Evolutionary conservation across 1,140 invertebrate species (phyloP).

Genomic region (Hesperophylax magnus): DNA sequence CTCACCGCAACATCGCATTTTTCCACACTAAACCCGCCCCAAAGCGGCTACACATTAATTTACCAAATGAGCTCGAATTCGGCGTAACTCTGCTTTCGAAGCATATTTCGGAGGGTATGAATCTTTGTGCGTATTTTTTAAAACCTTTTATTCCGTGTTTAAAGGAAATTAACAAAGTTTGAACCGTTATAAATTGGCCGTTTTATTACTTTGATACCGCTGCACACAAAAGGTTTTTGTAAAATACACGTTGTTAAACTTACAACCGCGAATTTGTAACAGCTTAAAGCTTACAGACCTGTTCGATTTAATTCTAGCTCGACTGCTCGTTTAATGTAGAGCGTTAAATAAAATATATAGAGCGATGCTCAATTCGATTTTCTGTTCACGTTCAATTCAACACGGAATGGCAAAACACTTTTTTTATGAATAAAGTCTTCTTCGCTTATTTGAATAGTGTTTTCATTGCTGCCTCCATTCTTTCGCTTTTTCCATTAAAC

Average conservation of each 20-base stretch:
- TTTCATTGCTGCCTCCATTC: background rate
- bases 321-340: too few species aligned
- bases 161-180: conserved; percentile 5
- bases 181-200: conserved; percentile 4
- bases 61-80: conserved; percentile 22
- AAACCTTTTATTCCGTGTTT: conserved; percentile 13
- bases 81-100: background rate
- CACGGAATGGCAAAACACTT: background rate
- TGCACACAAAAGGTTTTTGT: background rate
- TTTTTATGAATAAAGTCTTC: background rate
- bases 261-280: background rate
- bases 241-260: background rate
- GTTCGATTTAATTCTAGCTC: too few species aligned
- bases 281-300: too few species aligned
- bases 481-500: background rate
- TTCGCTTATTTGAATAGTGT: background rate
- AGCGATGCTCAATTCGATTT: background rate
- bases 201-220: background rate
- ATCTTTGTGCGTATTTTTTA: background rate
- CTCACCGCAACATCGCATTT: background rate
- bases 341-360: background rate
- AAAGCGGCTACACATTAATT: conserved; percentile 19
- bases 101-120: background rate
- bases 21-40: background rate
- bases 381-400: background rate